Base-by-base conservation (phyloP, 2,797 vertebrate species). In the Neosilurus hyrtlii region DNA sequence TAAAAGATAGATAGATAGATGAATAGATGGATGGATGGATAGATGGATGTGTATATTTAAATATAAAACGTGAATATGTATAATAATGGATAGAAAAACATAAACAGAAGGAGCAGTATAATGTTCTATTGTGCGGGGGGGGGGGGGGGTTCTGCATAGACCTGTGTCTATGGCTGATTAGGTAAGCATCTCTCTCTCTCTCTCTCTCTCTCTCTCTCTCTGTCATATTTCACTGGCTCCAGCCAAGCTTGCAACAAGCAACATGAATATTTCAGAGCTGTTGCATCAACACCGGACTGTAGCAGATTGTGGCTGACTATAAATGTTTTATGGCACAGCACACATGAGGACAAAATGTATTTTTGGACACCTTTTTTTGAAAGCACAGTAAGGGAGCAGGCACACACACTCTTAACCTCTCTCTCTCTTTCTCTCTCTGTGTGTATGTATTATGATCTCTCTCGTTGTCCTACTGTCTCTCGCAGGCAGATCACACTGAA, bases 251-350 rank as follows among this genome's bases (percentile, higher is more conserved):
- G 83, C 43, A 86, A 83, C 72, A 87, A 86, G 86, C 72, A 86
- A 83, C 82, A 88, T 89, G 86, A 87, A 89, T 90, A 89, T 89
- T 89, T 86, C 85, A 89, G 79, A 80, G 80, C 85, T 83, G 88
- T 88, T 87, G 87, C 90, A 89, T 93, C 89, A 91, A 89, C 90
- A 89, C 88, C 90, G 91, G 91, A 81, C 83, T 90, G 90, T 85
- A 92, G 91, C 91, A 92, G 91, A 93, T 91, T 89, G 86, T 90
- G 89, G 89, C 85, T 89, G 86, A 89, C 92, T 94, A 93, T 95
- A 93, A 95, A 95, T 95, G 94, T 94, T 94, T 94, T 89, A 95
- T 93, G 90, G 93, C 92, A 94, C 93, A 92, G 93, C 89, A 88
- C 94, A 94, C 90, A 91, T 93, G 93, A 93, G 93, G 93, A 93